Base-by-base conservation (phyloP, 2,888 invertebrate genomes). In the Drosophila bunnanda region DNA sequence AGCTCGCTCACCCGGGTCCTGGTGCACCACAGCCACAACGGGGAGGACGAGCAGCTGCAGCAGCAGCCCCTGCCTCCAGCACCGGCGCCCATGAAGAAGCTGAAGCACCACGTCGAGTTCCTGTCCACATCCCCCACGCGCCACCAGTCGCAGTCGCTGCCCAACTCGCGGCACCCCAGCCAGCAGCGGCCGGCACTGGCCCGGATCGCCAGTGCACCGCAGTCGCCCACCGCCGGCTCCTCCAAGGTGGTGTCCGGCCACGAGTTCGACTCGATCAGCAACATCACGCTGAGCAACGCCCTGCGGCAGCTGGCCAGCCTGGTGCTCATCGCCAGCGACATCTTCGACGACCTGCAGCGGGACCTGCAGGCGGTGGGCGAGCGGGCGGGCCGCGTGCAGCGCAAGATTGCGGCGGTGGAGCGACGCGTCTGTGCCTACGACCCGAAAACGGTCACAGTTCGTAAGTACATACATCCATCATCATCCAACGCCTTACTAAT, bases 361-460 rank as follows among this genome's bases (percentile, higher is more conserved):
- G 96, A 97, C 91, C 94, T 97, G 78, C 94, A 95, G 89, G 93
- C 94, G 76, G 95, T 98, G 82, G 95, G 95, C 65, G 95, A 95
- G 89, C 94, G 97, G 78, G 95, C 97, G 68, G 95, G 95, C 70
- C 93, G 93, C 55, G 94, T 97, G 65, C 95, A 95, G 91, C 93
- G 93, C 65, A 95, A 95, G 91, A 94, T 98, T 84, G 94, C 94
- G 82, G 93, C 93, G 83, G 94, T 97, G 85, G 95, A 96, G 91
- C 94, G 94, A 82, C 94, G 94, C 88, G 95, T 97, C 88, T 94
- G 94, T 88, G 93, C 94, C 77, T 96, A 95, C 93, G 97, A 98
- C 93, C 97, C 98, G 72, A 97, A 97, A 94, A 96, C 95, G 93
- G 96, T 97, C 92, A 95, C 97, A 95, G 97, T 98, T 94, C 97